Percentiles rank a stretch among this genome's conserved stretches.
phyloP scores from a whole-genome alignment of 2,888 invertebrate genomes.

The Drosophila infuscata region DNA sequence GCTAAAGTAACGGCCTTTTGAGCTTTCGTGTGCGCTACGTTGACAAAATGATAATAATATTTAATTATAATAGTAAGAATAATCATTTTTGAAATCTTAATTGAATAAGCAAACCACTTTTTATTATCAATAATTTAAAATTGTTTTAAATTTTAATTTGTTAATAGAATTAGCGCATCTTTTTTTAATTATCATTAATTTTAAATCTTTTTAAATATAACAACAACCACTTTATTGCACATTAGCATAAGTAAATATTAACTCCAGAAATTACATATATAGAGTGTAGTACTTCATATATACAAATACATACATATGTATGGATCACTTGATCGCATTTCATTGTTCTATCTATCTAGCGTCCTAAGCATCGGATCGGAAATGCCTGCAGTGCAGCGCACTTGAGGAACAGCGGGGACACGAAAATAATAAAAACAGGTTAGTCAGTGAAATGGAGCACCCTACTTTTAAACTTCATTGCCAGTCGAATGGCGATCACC shows the following conservation, averaged over 20 bases:
- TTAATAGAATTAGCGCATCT: not conserved
- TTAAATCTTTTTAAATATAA: not conserved
- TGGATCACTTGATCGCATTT: not conserved
- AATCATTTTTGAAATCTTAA: not conserved
- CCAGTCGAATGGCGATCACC: slow-evolving; percentile 59
- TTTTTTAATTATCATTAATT: not conserved
- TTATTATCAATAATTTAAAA: not conserved
- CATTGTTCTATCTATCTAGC: too few relatives aligned
- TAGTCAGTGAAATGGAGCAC: slow-evolving; percentile 74
- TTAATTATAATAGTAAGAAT: not conserved
- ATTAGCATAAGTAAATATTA: not conserved
- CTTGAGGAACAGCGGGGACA: slow-evolving; percentile 2
- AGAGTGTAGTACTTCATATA: not conserved
- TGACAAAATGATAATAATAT: too few relatives aligned
- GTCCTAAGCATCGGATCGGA: slow-evolving; percentile 22
- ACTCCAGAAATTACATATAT: not conserved
- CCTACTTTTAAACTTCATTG: slow-evolving; percentile 76
- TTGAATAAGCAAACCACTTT: not conserved
- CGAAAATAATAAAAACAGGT: slow-evolving; percentile 62
- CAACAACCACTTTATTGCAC: not conserved
- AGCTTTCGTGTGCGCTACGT: not conserved
- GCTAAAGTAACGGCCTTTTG: not conserved
- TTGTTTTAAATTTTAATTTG: not conserved
- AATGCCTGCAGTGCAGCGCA: slow-evolving; percentile 38
- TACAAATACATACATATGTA: not conserved